phyloP scores from a whole-genome alignment of 2,888 invertebrate genomes.

The Pecten maximus region DNA sequence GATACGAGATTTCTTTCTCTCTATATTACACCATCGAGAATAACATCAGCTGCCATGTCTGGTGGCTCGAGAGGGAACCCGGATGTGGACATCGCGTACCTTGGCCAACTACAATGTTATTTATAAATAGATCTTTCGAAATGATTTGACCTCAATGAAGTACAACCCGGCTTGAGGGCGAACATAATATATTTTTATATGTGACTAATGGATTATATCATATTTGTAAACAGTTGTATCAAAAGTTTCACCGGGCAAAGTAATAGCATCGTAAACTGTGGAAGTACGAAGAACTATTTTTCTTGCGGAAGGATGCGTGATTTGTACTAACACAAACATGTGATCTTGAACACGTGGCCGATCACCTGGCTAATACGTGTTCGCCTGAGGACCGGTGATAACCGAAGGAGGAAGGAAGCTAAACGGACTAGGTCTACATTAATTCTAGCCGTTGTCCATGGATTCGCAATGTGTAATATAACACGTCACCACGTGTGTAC shows the following conservation, averaged over 20 bases:
- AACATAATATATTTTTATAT: background rate
- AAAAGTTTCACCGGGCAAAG: background rate
- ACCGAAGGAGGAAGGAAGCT: background rate
- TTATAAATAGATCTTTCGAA: slow-evolving; percentile 10
- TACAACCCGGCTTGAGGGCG: background rate
- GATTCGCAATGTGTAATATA: background rate
- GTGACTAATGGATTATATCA: background rate
- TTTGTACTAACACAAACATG: background rate
- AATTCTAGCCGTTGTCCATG: background rate
- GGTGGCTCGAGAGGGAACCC: background rate
- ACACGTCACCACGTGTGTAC: slow-evolving; percentile 3
- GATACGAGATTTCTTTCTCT: background rate
- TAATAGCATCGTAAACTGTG: background rate
- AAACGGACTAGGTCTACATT: background rate
- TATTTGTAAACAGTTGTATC: background rate
- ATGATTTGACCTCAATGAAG: background rate
- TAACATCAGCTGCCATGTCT: background rate
- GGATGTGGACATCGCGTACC: background rate
- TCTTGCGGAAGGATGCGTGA: background rate
- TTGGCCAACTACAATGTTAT: background rate
- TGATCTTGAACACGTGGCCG: background rate
- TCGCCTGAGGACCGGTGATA: background rate
- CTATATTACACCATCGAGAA: background rate
- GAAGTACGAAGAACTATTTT: background rate
- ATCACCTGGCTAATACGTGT: background rate